Conservation (phyloP, 2,797 vertebrate genomes). For the Enteromius viviparus region DNA sequence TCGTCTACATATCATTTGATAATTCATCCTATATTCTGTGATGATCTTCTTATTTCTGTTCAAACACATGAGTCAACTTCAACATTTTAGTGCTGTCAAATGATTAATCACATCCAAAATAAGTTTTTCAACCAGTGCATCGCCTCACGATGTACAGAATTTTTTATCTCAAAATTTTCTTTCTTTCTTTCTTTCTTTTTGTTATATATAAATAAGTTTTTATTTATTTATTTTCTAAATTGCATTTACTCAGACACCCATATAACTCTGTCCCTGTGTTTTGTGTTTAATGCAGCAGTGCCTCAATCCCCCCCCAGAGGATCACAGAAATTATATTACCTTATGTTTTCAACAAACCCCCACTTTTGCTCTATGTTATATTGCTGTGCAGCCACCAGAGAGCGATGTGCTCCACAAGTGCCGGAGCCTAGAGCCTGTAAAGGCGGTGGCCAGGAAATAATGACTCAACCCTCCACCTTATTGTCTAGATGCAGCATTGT, state of each 20-base stretch:
- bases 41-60: neutral
- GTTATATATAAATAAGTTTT: neutral
- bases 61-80: neutral
- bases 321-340: neutral
- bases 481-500: constrained; percentile 54
- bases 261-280: neutral
- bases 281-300: constrained; percentile 21
- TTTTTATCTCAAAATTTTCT: neutral
- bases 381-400: constrained; percentile 65
- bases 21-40: neutral
- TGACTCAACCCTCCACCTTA: constrained; percentile 54
- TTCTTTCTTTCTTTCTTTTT: too few relatives aligned
- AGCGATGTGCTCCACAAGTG: constrained; percentile 70
- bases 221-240: neutral
- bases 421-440: constrained; percentile 44
- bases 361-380: constrained; percentile 1
- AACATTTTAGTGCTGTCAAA: too few relatives aligned
- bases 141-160: neutral
- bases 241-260: neutral
- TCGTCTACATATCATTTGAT: neutral
- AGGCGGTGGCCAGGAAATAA: constrained; percentile 57
- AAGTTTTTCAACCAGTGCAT: neutral
- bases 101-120: too few relatives aligned
- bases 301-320: too few relatives aligned
- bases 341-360: neutral